phyloP scores from a whole-genome alignment of 2,113 vertebrate species.

The Meles meles region DNA sequence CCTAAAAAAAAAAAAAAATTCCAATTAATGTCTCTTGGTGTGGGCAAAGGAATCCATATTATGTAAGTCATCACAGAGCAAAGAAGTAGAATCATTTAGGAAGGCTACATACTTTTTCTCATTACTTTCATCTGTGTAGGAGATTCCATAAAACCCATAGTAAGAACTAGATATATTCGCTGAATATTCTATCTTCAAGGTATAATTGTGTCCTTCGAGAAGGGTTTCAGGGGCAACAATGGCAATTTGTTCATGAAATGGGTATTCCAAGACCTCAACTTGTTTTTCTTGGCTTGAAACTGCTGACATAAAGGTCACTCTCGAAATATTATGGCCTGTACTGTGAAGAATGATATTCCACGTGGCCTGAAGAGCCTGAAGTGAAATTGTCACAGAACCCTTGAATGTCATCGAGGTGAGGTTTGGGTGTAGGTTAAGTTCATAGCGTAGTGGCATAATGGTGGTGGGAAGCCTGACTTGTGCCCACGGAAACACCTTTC shows the following conservation, averaged over 20 bases:
- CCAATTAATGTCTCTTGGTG: neutral
- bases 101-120: conserved; percentile 80
- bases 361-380: conserved; percentile 84
- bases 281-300: conserved; percentile 69
- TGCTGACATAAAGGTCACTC: conserved; percentile 76
- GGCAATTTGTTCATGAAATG: conserved; percentile 90
- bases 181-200: conserved; percentile 87
- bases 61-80: neutral
- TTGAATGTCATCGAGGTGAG: conserved; percentile 87
- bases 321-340: conserved; percentile 88
- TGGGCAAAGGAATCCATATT: neutral
- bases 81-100: neutral
- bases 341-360: conserved; percentile 90
- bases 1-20: neutral
- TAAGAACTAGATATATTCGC: conserved; percentile 90
- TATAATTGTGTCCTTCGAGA: conserved; percentile 84
- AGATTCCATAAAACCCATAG: conserved; percentile 93
- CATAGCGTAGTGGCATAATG: conserved; percentile 88
- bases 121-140: conserved; percentile 84
- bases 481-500: conserved; percentile 92
- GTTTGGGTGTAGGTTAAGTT: conserved; percentile 89
- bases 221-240: conserved; percentile 85
- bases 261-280: conserved; percentile 87
- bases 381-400: conserved; percentile 86
- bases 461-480: conserved; percentile 87